Evolutionary conservation across 1,140 invertebrate species (phyloP).

Genomic region (Glossosoma conforme): DNA sequence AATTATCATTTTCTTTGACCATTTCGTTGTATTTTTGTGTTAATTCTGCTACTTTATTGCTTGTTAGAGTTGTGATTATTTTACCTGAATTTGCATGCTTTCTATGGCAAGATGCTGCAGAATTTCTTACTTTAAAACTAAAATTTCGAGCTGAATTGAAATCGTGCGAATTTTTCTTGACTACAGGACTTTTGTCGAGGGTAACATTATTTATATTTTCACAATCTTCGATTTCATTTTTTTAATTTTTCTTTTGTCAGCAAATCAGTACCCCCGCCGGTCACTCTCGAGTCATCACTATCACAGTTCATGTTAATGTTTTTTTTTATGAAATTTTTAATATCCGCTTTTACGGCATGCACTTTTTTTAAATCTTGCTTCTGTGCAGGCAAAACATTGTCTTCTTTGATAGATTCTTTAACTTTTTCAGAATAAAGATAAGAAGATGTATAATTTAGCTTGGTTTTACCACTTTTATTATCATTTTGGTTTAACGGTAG

Average conservation of each 20-base stretch:
- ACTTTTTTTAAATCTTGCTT: neutral
- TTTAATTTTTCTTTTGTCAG: slow-evolving; percentile 30
- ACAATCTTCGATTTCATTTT: neutral
- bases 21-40: slow-evolving; percentile 54
- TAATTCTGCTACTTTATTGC: slow-evolving; percentile 50
- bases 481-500: neutral
- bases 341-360: neutral
- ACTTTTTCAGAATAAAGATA: slow-evolving; percentile 17
- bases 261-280: slow-evolving; percentile 41
- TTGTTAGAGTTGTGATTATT: slow-evolving; percentile 43
- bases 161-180: slow-evolving; percentile 38
- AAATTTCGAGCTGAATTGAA: slow-evolving; percentile 41
- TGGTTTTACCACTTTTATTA: slow-evolving; percentile 2
- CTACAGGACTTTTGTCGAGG: slow-evolving; percentile 2
- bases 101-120: slow-evolving; percentile 37
- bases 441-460: slow-evolving; percentile 12
- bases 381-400: neutral
- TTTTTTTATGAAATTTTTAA: neutral
- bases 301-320: slow-evolving; percentile 27
- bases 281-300: slow-evolving; percentile 45
- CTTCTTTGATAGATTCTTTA: slow-evolving; percentile 4
- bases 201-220: slow-evolving; percentile 10
- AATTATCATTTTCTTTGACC: slow-evolving; percentile 38
- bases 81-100: slow-evolving; percentile 39
- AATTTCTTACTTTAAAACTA: slow-evolving; percentile 49